These are phyloP conservation scores for Rhodinocichla rosea DNA, from an alignment of 2,113 vertebrate species.

Conservation along the genomic window DNA sequence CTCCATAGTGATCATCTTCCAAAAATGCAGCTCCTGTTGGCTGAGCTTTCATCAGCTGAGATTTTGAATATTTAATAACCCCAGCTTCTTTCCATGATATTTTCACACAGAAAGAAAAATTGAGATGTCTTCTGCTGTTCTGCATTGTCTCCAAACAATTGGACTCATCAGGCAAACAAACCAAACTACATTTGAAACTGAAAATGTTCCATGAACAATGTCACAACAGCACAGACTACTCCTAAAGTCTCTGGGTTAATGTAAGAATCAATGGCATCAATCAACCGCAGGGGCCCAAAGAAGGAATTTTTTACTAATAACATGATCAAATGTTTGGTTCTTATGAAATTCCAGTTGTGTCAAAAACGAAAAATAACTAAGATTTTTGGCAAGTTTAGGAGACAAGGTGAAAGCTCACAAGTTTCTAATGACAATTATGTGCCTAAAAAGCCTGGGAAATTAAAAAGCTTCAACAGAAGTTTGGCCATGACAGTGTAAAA, in stretches of 20 bases:
- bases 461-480: slow-evolving; percentile 37
- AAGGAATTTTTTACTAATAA: background rate
- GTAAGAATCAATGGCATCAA: background rate
- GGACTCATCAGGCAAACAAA: slow-evolving; percentile 3
- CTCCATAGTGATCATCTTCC: background rate
- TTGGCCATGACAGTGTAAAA: slow-evolving; percentile 24
- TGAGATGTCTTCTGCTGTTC: slow-evolving; percentile 15
- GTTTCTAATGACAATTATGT: slow-evolving; percentile 16
- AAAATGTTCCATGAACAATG: background rate
- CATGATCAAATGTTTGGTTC: background rate
- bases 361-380: slow-evolving; percentile 3
- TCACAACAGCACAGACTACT: background rate
- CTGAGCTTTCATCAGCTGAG: slow-evolving; percentile 9
- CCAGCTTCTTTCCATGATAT: background rate
- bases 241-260: background rate
- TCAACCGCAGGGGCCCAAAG: background rate
- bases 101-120: slow-evolving; percentile 30
- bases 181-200: background rate
- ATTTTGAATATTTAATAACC: background rate
- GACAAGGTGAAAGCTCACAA: slow-evolving; percentile 43
- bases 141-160: slow-evolving; percentile 35
- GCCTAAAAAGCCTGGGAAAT: slow-evolving; percentile 27
- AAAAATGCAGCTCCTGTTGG: background rate
- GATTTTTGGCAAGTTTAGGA: slow-evolving; percentile 25
- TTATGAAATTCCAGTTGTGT: background rate